Evolutionary conservation across 2,888 invertebrate species (phyloP), one percentile per base, ranked within the genome.

Genomic region (Galeopsomyia nigrocyanea): DNA sequence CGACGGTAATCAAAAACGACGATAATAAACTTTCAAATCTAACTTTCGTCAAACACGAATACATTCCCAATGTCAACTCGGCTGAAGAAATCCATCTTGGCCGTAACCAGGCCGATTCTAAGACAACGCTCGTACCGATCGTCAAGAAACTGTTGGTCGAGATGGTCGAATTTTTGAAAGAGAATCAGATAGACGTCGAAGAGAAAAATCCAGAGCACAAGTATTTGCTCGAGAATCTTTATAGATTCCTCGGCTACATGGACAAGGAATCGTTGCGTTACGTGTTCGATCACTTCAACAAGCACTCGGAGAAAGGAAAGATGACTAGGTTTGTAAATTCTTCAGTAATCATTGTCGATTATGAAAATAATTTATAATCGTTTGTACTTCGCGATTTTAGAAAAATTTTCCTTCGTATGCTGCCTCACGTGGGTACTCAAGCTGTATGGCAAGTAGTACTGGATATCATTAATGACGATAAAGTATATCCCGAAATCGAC

Each of bases 341-440:
- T 6, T 49, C 14, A 5, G 7, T 22, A n/a, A 17, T 61, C n/a
- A 39, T 19, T 60, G 46, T 17, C 16, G 17, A 9, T 60, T 39
- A 31, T 31, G 31, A 5, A 0, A 19, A 46, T 6, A 17, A 60
- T 7, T 57, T 31, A 9, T 31, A 10, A 60, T 39, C 19, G 39
- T 60, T 61, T 21, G 46, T 10, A 61, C 22, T 56, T 56, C 22
- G 39, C 26, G 14, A 19, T 56, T 13, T 5, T 60, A 83, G 83
- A 60, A 81, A 83, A 19, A 75, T 89, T 22, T 89, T 88, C 76
- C 78, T 88, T 65, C 82, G 86, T 69, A 79, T 88, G 66, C 73
- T 89, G n/a, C 88, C 89, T 1, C 81, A 87, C 72, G 84, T 88
- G 22, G 89, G 89, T 16, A 88, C 88, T 6, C 78, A 81, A 51